Conservation (phyloP, 2,113 vertebrate species). For the Turnix velox region DNA sequence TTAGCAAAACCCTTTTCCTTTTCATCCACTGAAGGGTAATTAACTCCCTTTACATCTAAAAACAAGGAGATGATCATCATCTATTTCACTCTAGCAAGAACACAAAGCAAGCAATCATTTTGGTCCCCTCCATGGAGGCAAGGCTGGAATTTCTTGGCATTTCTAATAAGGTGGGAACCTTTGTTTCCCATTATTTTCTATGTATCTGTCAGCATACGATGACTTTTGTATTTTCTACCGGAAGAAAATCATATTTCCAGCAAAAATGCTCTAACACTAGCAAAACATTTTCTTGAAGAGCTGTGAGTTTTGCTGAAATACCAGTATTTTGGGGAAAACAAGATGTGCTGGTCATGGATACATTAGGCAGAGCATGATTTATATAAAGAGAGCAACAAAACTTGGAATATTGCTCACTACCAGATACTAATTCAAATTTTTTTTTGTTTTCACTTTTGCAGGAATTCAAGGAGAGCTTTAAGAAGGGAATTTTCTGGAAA, state of each 20-base stretch:
- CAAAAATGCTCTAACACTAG: neutral
- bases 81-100: neutral
- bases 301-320: neutral
- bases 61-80: neutral
- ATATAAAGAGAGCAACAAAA: neutral
- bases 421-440: constrained; percentile 34
- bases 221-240: constrained; percentile 9
- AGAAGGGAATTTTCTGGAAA: constrained; percentile 48
- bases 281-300: neutral
- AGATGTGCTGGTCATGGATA: neutral
- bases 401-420: neutral
- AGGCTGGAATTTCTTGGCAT: constrained; percentile 17
- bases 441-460: constrained; percentile 66
- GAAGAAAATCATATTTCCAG: neutral
- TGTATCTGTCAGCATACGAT: constrained; percentile 18
- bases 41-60: constrained; percentile 17
- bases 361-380: neutral
- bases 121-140: neutral
- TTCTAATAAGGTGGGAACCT: constrained; percentile 27
- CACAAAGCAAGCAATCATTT: neutral
- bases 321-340: neutral
- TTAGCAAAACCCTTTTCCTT: neutral
- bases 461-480: constrained; percentile 62
- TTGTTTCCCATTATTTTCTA: constrained; percentile 2
- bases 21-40: neutral